These are phyloP conservation scores for Trichonephila clavata DNA, from an alignment of 1,140 invertebrate genomes.

Conservation along the genomic window DNA sequence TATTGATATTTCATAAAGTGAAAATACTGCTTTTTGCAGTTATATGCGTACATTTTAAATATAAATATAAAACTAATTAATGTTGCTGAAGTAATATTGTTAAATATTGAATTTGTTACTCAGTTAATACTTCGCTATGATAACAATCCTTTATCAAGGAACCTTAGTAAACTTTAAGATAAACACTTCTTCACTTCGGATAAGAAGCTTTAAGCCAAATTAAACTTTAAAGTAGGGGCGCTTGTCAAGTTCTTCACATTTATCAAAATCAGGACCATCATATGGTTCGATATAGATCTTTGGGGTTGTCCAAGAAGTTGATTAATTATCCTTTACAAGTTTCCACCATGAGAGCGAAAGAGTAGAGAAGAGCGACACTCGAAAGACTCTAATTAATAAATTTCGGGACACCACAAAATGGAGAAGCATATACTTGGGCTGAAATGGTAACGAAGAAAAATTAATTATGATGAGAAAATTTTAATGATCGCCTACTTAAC, in stretches of 20 bases:
- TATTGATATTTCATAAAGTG: no score
- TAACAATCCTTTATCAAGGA: no score
- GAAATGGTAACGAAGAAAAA: conserved; percentile 33
- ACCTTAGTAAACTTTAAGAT: not conserved
- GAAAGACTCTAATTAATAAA: conserved; percentile 39
- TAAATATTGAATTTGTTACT: no score
- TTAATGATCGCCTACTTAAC: conserved; percentile 27
- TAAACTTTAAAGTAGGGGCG: not conserved
- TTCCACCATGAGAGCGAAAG: not conserved
- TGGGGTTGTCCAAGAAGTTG: conserved; percentile 14
- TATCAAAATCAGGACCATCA: conserved; percentile 7
- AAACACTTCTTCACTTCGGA: not conserved
- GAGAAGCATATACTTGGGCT: not conserved
- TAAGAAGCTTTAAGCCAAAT: not conserved
- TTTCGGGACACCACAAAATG: conserved; percentile 41
- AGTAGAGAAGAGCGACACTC: not conserved
- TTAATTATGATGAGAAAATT: conserved; percentile 35
- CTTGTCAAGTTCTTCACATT: conserved; percentile 27
- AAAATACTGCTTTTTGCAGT: no score
- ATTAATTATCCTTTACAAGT: conserved; percentile 31
- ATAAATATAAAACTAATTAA: no score
- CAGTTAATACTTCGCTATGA: no score
- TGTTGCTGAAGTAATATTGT: no score
- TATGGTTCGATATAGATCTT: not conserved
- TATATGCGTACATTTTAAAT: no score